Evolutionary conservation across 2,888 invertebrate genomes (phyloP), one percentile per base, ranked within the genome.

Genomic region (Drosophila helvetica): DNA sequence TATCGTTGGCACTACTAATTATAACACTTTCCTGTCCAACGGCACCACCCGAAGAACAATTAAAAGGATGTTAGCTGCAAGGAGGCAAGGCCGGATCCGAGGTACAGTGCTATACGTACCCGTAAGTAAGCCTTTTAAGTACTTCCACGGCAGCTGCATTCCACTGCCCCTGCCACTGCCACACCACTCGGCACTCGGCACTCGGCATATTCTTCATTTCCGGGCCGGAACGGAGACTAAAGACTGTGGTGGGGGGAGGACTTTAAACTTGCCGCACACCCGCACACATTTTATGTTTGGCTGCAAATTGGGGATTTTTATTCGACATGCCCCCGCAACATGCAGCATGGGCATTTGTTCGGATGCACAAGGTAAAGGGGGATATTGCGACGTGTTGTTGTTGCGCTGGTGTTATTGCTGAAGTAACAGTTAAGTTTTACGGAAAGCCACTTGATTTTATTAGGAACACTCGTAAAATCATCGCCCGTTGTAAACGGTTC

Each of bases 381-480:
- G 12, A 2, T 12, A 38, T 43, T 33, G 33, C 12, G 12, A 15
- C 71, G 70, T 53, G 67, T 65, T 62, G 48, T 64, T 68, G 54
- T 51, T 67, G 33, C 30, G n/a, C 19, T 19, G 33, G 38, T 43
- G 53, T 30, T 52, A 64, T 65, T 65, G 66, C 66, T 25, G 53
- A 74, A 80, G 75, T 80, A 80, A 80, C 79, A 74, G 85, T 74
- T 79, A 79, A 86, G 75, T 84, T 86, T 83, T 80, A 81, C 77
- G 72, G 77, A 75, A 83, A 84, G 79, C 83, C 84, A 83, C 83
- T 83, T 86, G 79, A 86, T 86, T 83, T 83, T 83, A 86, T 83
- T 84, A 77, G 84, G 62, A 83, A 70, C 77, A 58, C 84, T 80
- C 79, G 75, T 79, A 84, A 86, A 83, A 75, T 75, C 68, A 59